Percentiles rank a stretch among this genome's conserved stretches.
phyloP scores from a whole-genome alignment of 2,113 vertebrate genomes.

The Aythya baeri region DNA sequence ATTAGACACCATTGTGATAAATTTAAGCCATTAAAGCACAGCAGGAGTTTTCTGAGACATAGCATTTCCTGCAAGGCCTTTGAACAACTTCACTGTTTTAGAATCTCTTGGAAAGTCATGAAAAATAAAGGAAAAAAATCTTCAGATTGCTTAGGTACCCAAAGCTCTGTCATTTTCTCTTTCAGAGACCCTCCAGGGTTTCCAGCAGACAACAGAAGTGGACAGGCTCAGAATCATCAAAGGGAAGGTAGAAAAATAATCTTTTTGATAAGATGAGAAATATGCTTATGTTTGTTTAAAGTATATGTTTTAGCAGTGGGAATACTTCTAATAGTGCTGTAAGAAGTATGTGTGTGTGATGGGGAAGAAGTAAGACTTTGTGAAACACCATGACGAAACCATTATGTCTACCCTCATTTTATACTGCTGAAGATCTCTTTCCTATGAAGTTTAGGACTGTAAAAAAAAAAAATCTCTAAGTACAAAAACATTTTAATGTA shows the following conservation, averaged over 20 bases:
- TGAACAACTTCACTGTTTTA: slow-evolving; percentile 51
- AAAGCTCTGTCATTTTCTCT: neutral
- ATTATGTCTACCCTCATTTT: neutral
- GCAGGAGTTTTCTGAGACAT: slow-evolving; percentile 58
- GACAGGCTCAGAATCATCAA: slow-evolving; percentile 38
- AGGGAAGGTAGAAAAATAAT: neutral
- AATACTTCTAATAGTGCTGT: neutral
- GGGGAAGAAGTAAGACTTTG: neutral
- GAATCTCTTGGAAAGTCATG: slow-evolving; percentile 48
- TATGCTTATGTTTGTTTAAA: slow-evolving; percentile 38
- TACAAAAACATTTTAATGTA: neutral
- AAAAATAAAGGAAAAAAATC: slow-evolving; percentile 37
- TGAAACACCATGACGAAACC: neutral
- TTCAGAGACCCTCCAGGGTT: slow-evolving; percentile 3
- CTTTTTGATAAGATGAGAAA: slow-evolving; percentile 41
- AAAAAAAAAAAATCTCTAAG: neutral
- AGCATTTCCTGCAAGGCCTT: slow-evolving; percentile 53
- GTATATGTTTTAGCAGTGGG: neutral
- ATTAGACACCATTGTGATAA: slow-evolving; percentile 44
- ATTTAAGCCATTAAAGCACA: slow-evolving; percentile 65
- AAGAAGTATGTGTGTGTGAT: neutral
- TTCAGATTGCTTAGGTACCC: slow-evolving; percentile 19
- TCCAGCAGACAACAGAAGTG: slow-evolving; percentile 27
- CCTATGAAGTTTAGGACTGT: neutral
- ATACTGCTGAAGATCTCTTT: neutral